Base-by-base conservation (phyloP, 1,140 invertebrate species). In the Gonioctena quinquepunctata region DNA sequence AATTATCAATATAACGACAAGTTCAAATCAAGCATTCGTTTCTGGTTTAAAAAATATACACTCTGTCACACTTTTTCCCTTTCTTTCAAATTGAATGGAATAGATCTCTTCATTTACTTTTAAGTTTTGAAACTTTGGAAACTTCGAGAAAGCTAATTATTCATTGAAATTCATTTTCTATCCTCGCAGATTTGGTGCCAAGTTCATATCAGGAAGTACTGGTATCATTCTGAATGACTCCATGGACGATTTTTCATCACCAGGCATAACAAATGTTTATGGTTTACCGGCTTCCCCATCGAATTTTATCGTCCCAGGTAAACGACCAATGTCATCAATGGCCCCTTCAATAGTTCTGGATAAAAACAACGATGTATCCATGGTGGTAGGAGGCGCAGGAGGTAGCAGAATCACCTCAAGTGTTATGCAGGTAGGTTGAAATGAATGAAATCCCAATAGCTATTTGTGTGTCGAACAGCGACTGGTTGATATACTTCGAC, bases 191-290 rank as follows among this genome's bases (percentile, higher is more conserved):
- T 90, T 94, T 79, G 94, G 94, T n/a, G 88, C 92, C 2, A 87
- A 88, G 76, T 85, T 92, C 63, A 85, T 89, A 0, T 94, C 93
- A 1, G 77, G 79, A 25, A 88, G 87, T 26, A 94, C 95, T 0
- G 96, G 96, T n/a, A 95, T 99, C 21, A 90, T 98, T 72, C 89
- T 95, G 50, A 99, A 98, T 82, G 90, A 98, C 81, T 90, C 96
- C 84, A 98, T 98, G 96, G 95, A 98, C 79, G 96, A 98, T 80
- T 99, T 99, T 81, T 94, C 94, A 3, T 88, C 91, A 0, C 94
- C 94, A 0, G 88, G 91, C 65, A 89, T 90, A n/a, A 89, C 88
- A 0, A 97, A 95, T 78, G 86, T 85, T 25, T 96, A 92, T 80
- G 90, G 89, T n/a, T 79, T 96, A 49, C 91, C 92, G 1, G 90